phyloP scores from a whole-genome alignment of 2,113 vertebrate species.

The Acanthisitta chloris region DNA sequence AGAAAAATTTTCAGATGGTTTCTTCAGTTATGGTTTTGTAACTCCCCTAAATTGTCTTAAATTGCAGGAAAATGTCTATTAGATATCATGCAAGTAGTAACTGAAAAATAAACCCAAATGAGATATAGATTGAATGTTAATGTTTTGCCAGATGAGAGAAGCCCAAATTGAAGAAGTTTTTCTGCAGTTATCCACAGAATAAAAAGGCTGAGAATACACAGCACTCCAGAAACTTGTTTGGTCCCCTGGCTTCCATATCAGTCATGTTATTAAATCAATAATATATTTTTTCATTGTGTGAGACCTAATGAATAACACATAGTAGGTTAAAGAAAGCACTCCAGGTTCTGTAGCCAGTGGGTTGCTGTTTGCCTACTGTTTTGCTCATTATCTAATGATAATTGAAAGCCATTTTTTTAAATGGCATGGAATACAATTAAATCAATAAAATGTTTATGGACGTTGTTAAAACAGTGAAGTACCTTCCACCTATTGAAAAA shows the following conservation, averaged over 20 bases:
- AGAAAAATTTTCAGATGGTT: neutral
- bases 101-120: neutral
- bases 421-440: conserved; percentile 29
- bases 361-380: neutral
- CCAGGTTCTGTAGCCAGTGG: neutral
- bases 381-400: conserved; percentile 20
- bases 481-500: neutral
- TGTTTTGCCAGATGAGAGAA: neutral
- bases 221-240: neutral
- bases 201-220: neutral
- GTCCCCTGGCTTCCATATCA: neutral
- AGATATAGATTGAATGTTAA: neutral
- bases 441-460: conserved; percentile 22
- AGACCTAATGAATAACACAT: neutral
- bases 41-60: neutral
- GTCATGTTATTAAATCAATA: conserved; percentile 1
- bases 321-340: neutral
- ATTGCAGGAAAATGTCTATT: neutral
- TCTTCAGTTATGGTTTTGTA: neutral
- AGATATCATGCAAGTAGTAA: neutral
- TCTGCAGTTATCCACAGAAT: neutral
- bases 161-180: neutral
- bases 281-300: neutral
- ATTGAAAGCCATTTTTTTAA: conserved; percentile 9
- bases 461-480: neutral